These are phyloP conservation scores for Lobophora halterata DNA, from an alignment of 2,888 invertebrate genomes.

Conservation along the genomic window DNA sequence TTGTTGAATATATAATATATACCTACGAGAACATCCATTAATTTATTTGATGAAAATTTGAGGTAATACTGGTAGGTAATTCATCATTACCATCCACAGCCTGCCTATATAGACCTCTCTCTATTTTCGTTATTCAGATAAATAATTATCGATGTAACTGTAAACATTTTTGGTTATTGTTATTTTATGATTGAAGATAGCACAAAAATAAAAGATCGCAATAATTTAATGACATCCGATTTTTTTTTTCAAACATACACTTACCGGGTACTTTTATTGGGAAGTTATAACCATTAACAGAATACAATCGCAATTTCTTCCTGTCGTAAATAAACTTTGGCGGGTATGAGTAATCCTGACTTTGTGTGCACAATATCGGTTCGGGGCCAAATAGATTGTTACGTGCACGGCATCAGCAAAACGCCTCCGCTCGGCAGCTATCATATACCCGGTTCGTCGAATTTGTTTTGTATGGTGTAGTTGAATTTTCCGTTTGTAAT, in stretches of 20 bases:
- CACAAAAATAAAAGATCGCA: not conserved
- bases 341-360: slow-evolving; percentile 73
- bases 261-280: slow-evolving; percentile 51
- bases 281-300: slow-evolving; percentile 74
- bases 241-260: slow-evolving; percentile 27
- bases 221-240: slow-evolving; percentile 10
- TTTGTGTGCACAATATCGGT: slow-evolving; percentile 74
- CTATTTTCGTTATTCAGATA: no score
- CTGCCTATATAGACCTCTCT: no score
- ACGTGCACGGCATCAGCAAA: slow-evolving; percentile 63
- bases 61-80: no score
- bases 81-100: no score
- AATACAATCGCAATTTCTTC: slow-evolving; percentile 78
- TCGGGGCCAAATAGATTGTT: slow-evolving; percentile 71
- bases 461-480: slow-evolving; percentile 64
- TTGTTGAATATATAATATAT: no score
- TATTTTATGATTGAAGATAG: not conserved
- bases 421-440: slow-evolving; percentile 20
- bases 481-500: slow-evolving; percentile 77
- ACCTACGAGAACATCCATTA: no score
- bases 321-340: slow-evolving; percentile 76
- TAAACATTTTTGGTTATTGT: not conserved
- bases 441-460: slow-evolving; percentile 46
- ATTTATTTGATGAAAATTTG: no score
- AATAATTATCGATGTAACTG: no score